Conservation (phyloP, 2,888 invertebrate species). For the Nycteola revayana region DNA sequence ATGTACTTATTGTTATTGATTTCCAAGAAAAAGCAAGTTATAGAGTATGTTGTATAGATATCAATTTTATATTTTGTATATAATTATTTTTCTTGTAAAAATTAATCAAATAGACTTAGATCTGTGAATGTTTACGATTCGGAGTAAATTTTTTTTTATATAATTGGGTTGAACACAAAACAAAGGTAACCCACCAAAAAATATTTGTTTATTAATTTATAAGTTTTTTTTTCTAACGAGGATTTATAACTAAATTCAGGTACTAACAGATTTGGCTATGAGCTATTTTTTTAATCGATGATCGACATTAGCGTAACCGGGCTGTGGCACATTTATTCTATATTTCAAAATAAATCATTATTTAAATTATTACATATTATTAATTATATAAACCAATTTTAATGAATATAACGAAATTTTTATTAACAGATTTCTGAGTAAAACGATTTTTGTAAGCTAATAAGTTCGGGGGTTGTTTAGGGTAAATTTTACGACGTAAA, state of each 20-base stretch:
- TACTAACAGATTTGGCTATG: slow-evolving; percentile 39
- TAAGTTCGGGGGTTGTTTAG: slow-evolving; percentile 1
- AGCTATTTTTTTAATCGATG: slow-evolving; percentile 28
- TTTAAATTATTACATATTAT: no score
- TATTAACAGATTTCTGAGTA: no score
- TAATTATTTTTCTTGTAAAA: slow-evolving; percentile 74
- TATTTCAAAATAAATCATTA: background rate
- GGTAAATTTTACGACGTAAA: slow-evolving; percentile 6
- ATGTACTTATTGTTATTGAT: slow-evolving; percentile 71
- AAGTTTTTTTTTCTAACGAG: slow-evolving; percentile 35
- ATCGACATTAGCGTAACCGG: slow-evolving; percentile 27
- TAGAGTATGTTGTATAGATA: slow-evolving; percentile 66
- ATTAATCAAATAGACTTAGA: slow-evolving; percentile 72
- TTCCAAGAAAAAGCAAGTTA: slow-evolving; percentile 50
- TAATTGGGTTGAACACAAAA: slow-evolving; percentile 40
- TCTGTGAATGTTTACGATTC: slow-evolving; percentile 55
- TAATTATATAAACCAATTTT: no score
- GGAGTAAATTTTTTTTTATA: slow-evolving; percentile 21
- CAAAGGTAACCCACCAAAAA: slow-evolving; percentile 52
- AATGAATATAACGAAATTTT: no score
- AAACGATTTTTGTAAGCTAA: slow-evolving; percentile 8
- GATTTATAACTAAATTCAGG: slow-evolving; percentile 32
- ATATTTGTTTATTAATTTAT: slow-evolving; percentile 36
- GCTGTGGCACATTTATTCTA: slow-evolving; percentile 10
- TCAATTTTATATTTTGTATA: slow-evolving; percentile 78